Base-by-base conservation (phyloP, 2,888 invertebrate genomes). In the Cataglyphis cursor region DNA sequence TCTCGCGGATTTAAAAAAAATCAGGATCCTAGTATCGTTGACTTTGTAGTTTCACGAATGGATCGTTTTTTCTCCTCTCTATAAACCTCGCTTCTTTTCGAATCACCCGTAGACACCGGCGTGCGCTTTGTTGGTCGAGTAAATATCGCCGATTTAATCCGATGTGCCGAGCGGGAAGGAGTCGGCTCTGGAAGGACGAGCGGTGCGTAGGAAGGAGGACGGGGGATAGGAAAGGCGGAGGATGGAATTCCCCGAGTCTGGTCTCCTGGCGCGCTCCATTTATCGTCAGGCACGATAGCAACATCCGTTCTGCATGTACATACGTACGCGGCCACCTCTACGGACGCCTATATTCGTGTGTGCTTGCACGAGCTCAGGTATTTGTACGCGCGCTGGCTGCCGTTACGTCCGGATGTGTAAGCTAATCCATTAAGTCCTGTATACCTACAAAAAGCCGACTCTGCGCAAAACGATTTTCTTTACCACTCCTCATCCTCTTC, bases 361-460 rank as follows among this genome's bases (percentile, higher is more conserved):
- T 12, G 35, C 31, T 21, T 8, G 59, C 21, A 24, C 59, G 44
- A 9, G 74, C 57, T 18, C 54, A 62, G 41, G 72, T 80, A 80
- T 80, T 80, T 44, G 78, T 72, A 72, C 35, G 59, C 72, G 44
- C 38, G 12, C 51, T 38, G 54, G 75, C 82, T 83, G 59, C 80
- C 54, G 73, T 0, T 35, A 35, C 35, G 35, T 75, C 64, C 83
- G 84, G 82, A 84, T 87, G 86, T 87, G 35, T 35, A 35, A 90
- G 86, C 90, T 90, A 90, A 90, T 90, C 89, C 89, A 90, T 90
- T 90, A 90, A 90, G 90, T 83, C 76, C 65, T 48, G 84, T 84
- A 80, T 66, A 81, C 59, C 81, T 48, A 85, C 82, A 59, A 83
- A 88, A 88, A 87, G 82, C 78, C 81, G 72, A 73, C 54, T 61